A percentile compares a stretch with the other conserved stretches of the same genome.
Evolutionary conservation across 2,113 vertebrate genomes (phyloP).

Genomic region (Myotis brandtii): DNA sequence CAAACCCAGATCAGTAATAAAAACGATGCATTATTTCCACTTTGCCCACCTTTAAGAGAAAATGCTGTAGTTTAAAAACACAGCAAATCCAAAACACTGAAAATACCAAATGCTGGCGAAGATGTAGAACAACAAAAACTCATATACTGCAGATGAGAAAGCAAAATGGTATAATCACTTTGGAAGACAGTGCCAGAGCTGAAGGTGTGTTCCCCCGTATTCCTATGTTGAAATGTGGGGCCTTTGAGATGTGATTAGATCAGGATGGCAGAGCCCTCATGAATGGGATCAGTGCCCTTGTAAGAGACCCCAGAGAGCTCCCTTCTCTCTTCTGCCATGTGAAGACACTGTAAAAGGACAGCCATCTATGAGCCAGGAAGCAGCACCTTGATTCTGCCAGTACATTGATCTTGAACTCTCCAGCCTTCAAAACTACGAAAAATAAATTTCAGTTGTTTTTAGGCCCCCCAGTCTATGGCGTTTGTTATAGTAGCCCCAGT

Average conservation of each 20-base stretch:
- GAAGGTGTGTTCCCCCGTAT: neutral
- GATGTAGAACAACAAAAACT: neutral
- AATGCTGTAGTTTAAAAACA: neutral
- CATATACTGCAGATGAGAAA: neutral
- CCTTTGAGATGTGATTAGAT: neutral
- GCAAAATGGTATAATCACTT: rapidly evolving
- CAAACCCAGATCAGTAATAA: neutral
- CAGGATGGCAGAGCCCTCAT: too few relatives aligned
- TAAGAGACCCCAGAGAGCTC: neutral
- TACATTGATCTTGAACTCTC: neutral
- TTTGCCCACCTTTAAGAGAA: neutral
- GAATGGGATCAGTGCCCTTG: neutral
- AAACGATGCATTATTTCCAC: neutral
- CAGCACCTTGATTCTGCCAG: neutral
- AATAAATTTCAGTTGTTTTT: neutral
- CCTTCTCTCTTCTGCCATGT: neutral
- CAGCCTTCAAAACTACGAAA: neutral
- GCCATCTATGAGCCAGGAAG: neutral
- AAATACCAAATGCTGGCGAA: neutral
- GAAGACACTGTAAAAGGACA: neutral
- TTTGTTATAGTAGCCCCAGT: neutral
- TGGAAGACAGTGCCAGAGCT: neutral
- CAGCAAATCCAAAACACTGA: neutral
- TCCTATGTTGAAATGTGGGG: neutral
- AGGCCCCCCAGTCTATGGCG: neutral